These are phyloP conservation scores for Eremophila alpestris DNA, from an alignment of 2,797 vertebrate species.

Conservation along the genomic window DNA sequence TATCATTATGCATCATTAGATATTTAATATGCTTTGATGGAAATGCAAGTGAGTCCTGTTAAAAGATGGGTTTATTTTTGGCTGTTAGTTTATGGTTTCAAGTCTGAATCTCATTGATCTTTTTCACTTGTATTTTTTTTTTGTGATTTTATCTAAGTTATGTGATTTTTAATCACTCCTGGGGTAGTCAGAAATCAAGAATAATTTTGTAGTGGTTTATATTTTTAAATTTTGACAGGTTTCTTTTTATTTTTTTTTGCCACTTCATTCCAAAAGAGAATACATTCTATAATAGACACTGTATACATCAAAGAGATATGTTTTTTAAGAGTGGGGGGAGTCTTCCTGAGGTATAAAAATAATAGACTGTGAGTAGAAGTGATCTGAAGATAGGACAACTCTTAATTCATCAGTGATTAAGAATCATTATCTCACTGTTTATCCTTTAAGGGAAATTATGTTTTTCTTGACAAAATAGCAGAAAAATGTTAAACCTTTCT, in stretches of 20 bases:
- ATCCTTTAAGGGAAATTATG: not conserved
- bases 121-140: not conserved
- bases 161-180: not conserved
- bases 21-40: not conserved
- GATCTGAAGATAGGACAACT: not conserved
- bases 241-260: not conserved
- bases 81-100: not conserved
- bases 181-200: not conserved
- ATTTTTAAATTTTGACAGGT: fast-evolving
- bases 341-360: not conserved
- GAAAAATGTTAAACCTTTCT: not conserved
- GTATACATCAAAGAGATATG: too few species aligned
- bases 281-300: not conserved
- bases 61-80: not conserved
- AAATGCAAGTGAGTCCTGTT: not conserved
- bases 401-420: not conserved
- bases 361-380: not conserved
- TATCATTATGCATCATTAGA: not conserved
- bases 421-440: not conserved
- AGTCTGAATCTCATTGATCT: not conserved
- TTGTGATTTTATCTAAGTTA: not conserved
- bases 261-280: not conserved
- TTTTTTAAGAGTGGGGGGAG: not conserved
- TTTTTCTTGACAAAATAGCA: not conserved
- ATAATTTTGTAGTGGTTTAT: not conserved